phyloP scores from a whole-genome alignment of 1,140 invertebrate genomes.

The Drosophila guanche region DNA sequence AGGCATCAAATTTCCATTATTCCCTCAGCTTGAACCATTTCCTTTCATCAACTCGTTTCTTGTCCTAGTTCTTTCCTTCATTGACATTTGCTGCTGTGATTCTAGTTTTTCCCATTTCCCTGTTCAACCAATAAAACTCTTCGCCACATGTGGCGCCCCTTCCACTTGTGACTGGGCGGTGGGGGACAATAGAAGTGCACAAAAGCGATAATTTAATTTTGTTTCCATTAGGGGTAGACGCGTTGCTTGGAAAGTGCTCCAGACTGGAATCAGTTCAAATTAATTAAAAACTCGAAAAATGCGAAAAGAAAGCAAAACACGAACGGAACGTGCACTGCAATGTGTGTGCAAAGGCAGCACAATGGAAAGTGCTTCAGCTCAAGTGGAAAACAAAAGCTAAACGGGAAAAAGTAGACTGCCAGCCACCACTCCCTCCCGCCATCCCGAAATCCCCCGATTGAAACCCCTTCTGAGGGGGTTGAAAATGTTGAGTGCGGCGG shows the following conservation, averaged over 20 bases:
- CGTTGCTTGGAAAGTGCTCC: conserved; percentile 56
- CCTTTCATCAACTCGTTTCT: conserved; percentile 17
- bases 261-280: conserved; percentile 56
- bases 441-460: no score
- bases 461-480: conserved; percentile 52
- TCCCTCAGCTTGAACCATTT: neutral
- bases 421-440: conserved; percentile 11
- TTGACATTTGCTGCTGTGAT: conserved; percentile 1
- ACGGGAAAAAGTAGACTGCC: conserved; percentile 28
- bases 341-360: conserved; percentile 63
- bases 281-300: conserved; percentile 65
- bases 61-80: no score
- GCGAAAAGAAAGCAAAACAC: conserved; percentile 51
- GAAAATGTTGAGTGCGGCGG: conserved; percentile 36
- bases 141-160: conserved; percentile 27
- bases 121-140: conserved; percentile 23
- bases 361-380: conserved; percentile 73
- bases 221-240: conserved; percentile 58
- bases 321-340: conserved; percentile 52
- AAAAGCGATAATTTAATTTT: conserved; percentile 69
- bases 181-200: conserved; percentile 36
- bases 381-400: conserved; percentile 80
- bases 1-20: conserved; percentile 40
- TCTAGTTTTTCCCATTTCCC: conserved; percentile 14
- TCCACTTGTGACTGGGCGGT: neutral